A percentile compares a stretch with the other conserved stretches of the same genome.
Conservation (phyloP, 2,888 invertebrate species). For the Drosophila aldrichi region DNA sequence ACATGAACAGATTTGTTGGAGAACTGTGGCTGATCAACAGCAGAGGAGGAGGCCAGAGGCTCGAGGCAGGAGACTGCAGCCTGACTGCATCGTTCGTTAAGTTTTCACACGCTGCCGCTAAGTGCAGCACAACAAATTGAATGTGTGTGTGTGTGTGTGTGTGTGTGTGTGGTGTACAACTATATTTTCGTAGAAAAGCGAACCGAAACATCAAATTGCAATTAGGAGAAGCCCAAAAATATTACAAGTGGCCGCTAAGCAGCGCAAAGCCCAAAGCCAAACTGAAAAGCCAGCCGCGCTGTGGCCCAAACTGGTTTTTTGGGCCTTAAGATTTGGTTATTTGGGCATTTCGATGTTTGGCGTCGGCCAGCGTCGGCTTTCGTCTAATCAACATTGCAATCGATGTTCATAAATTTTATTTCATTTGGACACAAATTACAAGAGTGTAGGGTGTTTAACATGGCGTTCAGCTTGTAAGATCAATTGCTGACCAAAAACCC, state of each 20-base stretch:
- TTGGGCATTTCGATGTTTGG: constrained; percentile 21
- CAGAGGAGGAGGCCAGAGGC: no score
- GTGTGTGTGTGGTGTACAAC: constrained; percentile 53
- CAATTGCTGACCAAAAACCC: constrained; percentile 58
- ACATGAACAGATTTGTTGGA: constrained; percentile 40
- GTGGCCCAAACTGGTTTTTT: constrained; percentile 49
- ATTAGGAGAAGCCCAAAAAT: constrained; percentile 71
- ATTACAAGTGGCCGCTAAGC: constrained; percentile 73
- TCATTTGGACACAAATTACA: constrained; percentile 81
- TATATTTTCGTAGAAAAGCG: constrained; percentile 68
- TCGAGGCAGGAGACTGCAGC: constrained; percentile 1
- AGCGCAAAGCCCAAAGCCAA: constrained; percentile 36
- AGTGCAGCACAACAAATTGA: constrained; percentile 59
- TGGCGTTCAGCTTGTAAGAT: constrained; percentile 75
- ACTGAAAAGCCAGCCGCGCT: constrained; percentile 23
- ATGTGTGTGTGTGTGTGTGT: not conserved
- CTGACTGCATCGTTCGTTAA: constrained; percentile 46
- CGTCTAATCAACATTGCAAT: constrained; percentile 81
- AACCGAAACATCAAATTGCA: constrained; percentile 77
- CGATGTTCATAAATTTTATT: constrained; percentile 81
- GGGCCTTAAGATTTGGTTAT: constrained; percentile 41
- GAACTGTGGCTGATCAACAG: constrained; percentile 31
- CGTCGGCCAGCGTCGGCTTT: constrained; percentile 56
- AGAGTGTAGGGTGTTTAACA: constrained; percentile 77
- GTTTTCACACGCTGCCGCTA: constrained; percentile 75